Base-by-base conservation (phyloP, 1,140 invertebrate species). In the Bombyx mandarina region DNA sequence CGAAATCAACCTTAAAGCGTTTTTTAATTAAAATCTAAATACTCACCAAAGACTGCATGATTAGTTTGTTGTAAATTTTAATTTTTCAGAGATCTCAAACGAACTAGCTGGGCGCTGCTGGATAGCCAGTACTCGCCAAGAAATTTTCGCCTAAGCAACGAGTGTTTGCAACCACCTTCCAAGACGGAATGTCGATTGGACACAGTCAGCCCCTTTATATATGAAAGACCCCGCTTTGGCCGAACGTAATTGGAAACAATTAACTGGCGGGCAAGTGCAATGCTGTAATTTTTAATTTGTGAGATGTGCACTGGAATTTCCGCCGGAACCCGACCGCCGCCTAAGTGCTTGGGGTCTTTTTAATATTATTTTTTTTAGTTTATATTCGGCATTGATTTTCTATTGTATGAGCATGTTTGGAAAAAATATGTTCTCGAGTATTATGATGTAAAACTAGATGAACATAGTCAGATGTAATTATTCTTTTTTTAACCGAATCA, bases 1-100 rank as follows among this genome's bases (percentile, higher is more conserved):
- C 26, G 26, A 35, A 35, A 35, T 35, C 2, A 35, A 35, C 2
- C 26, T 35, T 35, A 35, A 35, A 35, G 26, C 26, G 2, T 35
- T 35, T 35, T 35, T 35, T 35, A 3, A 35, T 35, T 35, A 3
- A 35, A 35, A 35, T 35, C 26, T 56, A 22, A 56, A 35, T 57
- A 86, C 83, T 86, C 53, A 86, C 83, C 83, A 86, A 67, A 72
- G 81, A 84, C 79, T 86, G 79, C 83, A 86, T 86, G 83, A 86
- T 84, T 82, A 71, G 65, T 72, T 56, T 61, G 51, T 74, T 67
- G 75, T 70, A 66, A 43, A 49, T 77, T 71, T 63, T 74, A 74
- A 67, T 54, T 63, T 73, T 69, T 57, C 59, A 68, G 83, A 84
- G 83, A 86, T 86, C 83, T 86, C 81, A 86, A 86, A 86, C 81